Base-by-base conservation (phyloP, 1,140 invertebrate species). In the Helicoverpa armigera region DNA sequence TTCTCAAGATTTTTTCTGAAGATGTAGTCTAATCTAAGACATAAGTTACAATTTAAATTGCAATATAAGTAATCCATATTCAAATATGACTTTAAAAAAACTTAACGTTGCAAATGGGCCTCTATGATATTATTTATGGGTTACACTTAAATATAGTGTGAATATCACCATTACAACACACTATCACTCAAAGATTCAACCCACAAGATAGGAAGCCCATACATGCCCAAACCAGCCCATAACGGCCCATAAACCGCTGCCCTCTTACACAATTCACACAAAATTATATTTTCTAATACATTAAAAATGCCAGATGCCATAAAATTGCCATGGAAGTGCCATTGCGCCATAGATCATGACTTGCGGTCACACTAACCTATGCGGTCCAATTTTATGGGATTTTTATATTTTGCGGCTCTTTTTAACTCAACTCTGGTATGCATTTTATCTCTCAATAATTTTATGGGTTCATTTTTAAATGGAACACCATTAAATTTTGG, bases 371-470 rank as follows among this genome's bases (percentile, higher is more conserved):
- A 43, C 61, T 65, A 31, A 29, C 35, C 65, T 65, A 43, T 65
- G 13, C 4, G 67, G 48, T 29, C 29, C 50, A 9, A 70, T 70
- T 70, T 70, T 70, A 70, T 54, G 67, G 48, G 50, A 23, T 23
- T 70, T 70, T 54, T 70, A 70, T 70, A 54, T 70, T 54, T 70
- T 70, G n/a, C 67, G 67, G 48, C 67, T 11, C 67, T 70, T 70
- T 70, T 54, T 7, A 67, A 67, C 9, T 67, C 18, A 50, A 14
- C 18, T 53, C 29, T 70, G 67, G 23, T 70, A 51, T 70, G 50
- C 11, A 61, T 70, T 69, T 54, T 70, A 70, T 70, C 67, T 70
- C 3, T 29, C 13, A 43, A 14, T 13, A 12, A 70, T 31, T 70
- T 70, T 70, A 70, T 70, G 67, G 43, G 63, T 67, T 50, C 43